Evolutionary conservation across 1,140 invertebrate genomes (phyloP).

Genomic region (Musca domestica): DNA sequence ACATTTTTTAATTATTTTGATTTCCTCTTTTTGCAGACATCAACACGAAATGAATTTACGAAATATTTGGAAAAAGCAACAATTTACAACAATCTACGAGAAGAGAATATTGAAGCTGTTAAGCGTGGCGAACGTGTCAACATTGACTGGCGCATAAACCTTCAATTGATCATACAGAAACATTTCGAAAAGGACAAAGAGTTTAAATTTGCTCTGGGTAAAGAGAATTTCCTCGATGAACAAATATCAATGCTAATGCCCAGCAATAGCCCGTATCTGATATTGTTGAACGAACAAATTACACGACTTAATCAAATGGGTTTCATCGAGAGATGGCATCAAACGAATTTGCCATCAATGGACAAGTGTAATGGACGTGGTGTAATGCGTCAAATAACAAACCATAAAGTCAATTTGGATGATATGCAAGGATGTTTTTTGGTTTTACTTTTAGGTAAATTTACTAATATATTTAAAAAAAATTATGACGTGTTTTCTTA

Average conservation of each 20-base stretch:
- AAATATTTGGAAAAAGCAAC: slow-evolving; percentile 50
- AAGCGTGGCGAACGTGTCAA: slow-evolving; percentile 67
- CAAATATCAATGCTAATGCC: slow-evolving; percentile 74
- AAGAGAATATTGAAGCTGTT: slow-evolving; percentile 61
- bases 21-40: slow-evolving; percentile 24
- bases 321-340: slow-evolving; percentile 79
- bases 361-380: slow-evolving; percentile 69
- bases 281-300: slow-evolving; percentile 65
- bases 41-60: slow-evolving; percentile 47
- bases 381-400: slow-evolving; percentile 65
- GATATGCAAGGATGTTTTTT: slow-evolving; percentile 80
- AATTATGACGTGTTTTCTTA: background rate
- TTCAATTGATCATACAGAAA: slow-evolving; percentile 58
- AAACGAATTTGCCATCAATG: slow-evolving; percentile 71
- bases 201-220: slow-evolving; percentile 45
- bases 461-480: too few species aligned
- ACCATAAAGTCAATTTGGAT: slow-evolving; percentile 79
- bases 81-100: slow-evolving; percentile 55
- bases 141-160: slow-evolving; percentile 77
- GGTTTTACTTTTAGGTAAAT: slow-evolving; percentile 38
- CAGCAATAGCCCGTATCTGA: slow-evolving; percentile 70
- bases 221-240: slow-evolving; percentile 77
- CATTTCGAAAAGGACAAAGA: slow-evolving; percentile 49
- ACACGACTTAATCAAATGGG: slow-evolving; percentile 79
- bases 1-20: background rate